phyloP scores from a whole-genome alignment of 2,797 vertebrate genomes.

The Darevskia mixta region DNA sequence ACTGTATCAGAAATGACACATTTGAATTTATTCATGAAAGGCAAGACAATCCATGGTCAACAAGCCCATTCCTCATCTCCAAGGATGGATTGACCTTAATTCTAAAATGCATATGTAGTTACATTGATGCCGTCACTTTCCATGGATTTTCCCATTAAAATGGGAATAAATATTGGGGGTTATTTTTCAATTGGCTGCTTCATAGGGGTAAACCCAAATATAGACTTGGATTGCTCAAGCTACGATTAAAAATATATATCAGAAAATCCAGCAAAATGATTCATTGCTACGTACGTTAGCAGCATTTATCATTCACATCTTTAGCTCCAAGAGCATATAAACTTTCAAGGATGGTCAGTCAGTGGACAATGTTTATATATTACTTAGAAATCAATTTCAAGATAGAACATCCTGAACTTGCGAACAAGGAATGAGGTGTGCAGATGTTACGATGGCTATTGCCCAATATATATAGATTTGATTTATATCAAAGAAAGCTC shows the following conservation, averaged over 20 bases:
- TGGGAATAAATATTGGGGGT: conserved; percentile 38
- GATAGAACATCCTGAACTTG: conserved; percentile 52
- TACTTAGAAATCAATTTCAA: conserved; percentile 50
- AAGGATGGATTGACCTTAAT: conserved; percentile 17
- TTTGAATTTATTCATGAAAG: conserved; percentile 33
- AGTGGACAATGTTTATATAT: conserved; percentile 18
- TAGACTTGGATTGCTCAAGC: conserved; percentile 38
- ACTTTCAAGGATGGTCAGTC: conserved; percentile 60
- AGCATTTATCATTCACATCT: conserved; percentile 62
- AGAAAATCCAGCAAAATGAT: conserved; percentile 41
- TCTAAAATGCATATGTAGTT: neutral
- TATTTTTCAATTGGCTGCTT: neutral
- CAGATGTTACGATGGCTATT: neutral
- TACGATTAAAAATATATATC: conserved; percentile 35
- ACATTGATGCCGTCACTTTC: conserved; percentile 24
- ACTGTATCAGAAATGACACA: conserved; percentile 1
- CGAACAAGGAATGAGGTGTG: conserved; percentile 29
- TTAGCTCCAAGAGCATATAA: conserved; percentile 55
- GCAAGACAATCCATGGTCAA: neutral
- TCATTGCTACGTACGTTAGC: conserved; percentile 43
- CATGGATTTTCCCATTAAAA: conserved; percentile 44
- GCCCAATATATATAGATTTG: neutral
- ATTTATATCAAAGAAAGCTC: neutral
- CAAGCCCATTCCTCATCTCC: conserved; percentile 12
- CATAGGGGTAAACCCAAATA: neutral